These are phyloP conservation scores for Axis porcinus DNA, from an alignment of 2,113 vertebrate genomes.

Conservation along the genomic window DNA sequence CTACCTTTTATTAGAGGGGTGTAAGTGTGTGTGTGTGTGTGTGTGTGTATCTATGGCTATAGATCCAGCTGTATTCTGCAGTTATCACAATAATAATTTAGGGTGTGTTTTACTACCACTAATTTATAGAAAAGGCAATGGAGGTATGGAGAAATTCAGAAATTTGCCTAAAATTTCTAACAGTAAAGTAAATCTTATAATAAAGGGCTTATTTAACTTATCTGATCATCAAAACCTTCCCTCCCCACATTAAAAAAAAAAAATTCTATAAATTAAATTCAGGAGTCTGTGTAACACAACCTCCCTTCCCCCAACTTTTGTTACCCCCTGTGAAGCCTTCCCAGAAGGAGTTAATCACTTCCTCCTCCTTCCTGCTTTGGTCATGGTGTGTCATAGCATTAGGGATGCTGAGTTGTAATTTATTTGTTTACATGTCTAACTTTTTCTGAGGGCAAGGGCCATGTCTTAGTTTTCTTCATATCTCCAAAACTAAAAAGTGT, in stretches of 20 bases:
- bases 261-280: background rate
- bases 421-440: background rate
- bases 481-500: background rate
- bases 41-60: background rate
- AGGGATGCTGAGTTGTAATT: background rate
- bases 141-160: background rate
- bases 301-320: background rate
- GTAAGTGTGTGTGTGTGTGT: background rate
- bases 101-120: background rate
- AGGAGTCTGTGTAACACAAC: background rate
- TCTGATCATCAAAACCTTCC: background rate
- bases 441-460: background rate
- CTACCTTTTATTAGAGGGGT: background rate
- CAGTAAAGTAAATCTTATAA: background rate
- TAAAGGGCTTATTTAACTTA: background rate
- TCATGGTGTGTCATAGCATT: background rate
- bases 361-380: background rate
- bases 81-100: background rate
- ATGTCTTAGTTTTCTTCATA: background rate
- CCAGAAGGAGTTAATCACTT: constrained; percentile 42
- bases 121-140: background rate
- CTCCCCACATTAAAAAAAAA: background rate
- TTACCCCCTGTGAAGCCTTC: background rate
- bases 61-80: background rate
- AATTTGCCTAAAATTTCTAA: background rate